Base-by-base conservation (phyloP, 2,113 vertebrate genomes). In the Ramphastos sulfuratus region DNA sequence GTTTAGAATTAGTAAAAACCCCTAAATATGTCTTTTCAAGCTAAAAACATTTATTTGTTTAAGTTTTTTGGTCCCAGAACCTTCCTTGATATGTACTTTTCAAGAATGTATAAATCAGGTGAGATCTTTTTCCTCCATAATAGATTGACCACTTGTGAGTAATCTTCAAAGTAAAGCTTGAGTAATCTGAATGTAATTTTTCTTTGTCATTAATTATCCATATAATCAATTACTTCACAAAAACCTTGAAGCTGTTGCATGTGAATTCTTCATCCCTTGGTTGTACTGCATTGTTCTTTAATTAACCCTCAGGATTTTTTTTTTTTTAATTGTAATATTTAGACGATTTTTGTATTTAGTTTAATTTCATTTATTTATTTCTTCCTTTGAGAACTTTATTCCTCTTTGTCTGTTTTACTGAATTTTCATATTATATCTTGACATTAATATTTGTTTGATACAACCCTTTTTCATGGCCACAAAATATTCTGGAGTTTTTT, bases 21-120 rank as follows among this genome's bases (percentile, higher is more conserved):
- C 5, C 12, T 28, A 12, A 15, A 4, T 35, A 5, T 31, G 4
- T 67, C 87, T 55, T 9, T 75, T 63, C 23, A 19, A 19, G 23
- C 4, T 33, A 44, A 50, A 7, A 30, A 2, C 7, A n/a, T 20
- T 21, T 19, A 48, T 50, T 23, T 24, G 10, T 55, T 74, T 25
- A 48, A 12, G 25, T n/a, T 20, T 65, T 10, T 55, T 30, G 35
- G 17, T 39, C 18, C 9, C 9, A 7, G 89, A 81, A 70, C 0
- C 2, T 78, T 77, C 7, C 10, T 55, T 74, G 24, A 81, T 73
- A 63, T 6, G 2, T 44, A 58, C 21, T 73, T 39, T 20, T 81
- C 4, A 67, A 24, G 5, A 20, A 24, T 5, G 30, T 0, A 8
- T 61, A 73, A 67, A 58, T 0, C 0, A 35, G 13, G 3, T 25